phyloP scores from a whole-genome alignment of 1,140 invertebrate genomes.

The Drosophila arizonae region DNA sequence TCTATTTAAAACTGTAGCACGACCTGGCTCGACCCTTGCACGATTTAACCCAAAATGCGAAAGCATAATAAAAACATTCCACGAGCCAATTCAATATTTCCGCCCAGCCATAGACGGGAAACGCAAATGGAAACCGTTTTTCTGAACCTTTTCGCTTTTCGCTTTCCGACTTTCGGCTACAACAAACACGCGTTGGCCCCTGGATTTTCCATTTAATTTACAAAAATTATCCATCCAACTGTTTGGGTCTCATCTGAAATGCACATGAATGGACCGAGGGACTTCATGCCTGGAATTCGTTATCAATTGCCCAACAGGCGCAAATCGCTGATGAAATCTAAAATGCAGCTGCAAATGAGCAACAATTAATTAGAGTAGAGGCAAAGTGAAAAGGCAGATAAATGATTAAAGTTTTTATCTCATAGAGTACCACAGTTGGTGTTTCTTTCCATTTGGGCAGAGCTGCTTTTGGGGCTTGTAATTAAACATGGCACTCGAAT shows the following conservation, averaged over 20 bases:
- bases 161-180: constrained; percentile 29
- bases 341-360: constrained; percentile 60
- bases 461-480: constrained; percentile 27
- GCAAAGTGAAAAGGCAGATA: not conserved
- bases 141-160: constrained; percentile 12
- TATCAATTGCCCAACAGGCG: constrained; percentile 59
- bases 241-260: constrained; percentile 59
- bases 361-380: constrained; percentile 70
- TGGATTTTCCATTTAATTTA: constrained; percentile 74
- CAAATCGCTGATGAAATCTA: constrained; percentile 71
- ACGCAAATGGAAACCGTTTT: constrained; percentile 50
- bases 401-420: not conserved
- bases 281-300: constrained; percentile 71
- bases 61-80: constrained; percentile 75
- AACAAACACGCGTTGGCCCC: constrained; percentile 12
- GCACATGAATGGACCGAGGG: constrained; percentile 57
- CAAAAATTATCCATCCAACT: constrained; percentile 41
- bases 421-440: not conserved
- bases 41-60: constrained; percentile 14
- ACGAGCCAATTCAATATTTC: constrained; percentile 76
- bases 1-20: constrained; percentile 30
- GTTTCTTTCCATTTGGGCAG: constrained; percentile 28
- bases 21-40: constrained; percentile 25
- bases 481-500: constrained; percentile 53
- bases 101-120: constrained; percentile 35